These are phyloP conservation scores for Schizaphis graminum DNA, from an alignment of 2,888 invertebrate species.

Conservation along the genomic window DNA sequence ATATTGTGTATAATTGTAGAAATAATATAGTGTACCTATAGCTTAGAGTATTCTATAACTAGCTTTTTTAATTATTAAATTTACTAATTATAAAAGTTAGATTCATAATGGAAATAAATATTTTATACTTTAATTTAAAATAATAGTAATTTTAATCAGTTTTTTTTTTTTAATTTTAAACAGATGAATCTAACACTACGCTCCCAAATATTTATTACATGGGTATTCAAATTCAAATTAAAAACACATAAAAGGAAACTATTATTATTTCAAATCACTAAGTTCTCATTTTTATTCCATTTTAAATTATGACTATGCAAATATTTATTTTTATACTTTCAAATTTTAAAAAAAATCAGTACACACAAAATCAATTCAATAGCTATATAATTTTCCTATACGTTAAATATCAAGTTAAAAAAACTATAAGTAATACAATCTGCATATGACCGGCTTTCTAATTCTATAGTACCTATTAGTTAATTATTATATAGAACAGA, in stretches of 20 bases:
- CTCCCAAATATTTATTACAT: background rate
- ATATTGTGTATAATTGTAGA: constrained; percentile 5
- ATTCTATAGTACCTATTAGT: background rate
- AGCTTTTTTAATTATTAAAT: constrained; percentile 16
- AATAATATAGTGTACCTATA: background rate
- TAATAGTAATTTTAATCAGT: constrained; percentile 76
- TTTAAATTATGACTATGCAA: background rate
- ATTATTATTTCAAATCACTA: background rate
- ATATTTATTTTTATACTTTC: background rate
- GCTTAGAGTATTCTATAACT: background rate
- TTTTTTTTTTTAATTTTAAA: constrained; percentile 67
- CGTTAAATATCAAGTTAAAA: background rate
- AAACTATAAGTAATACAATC: background rate
- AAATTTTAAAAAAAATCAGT: background rate
- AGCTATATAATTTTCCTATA: background rate
- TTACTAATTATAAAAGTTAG: background rate
- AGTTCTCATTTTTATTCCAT: background rate
- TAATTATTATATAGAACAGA: background rate
- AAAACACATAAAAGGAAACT: background rate
- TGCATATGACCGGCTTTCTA: background rate
- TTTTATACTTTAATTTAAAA: constrained; percentile 78
- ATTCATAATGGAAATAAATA: constrained; percentile 7
- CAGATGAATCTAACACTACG: background rate
- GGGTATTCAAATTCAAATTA: background rate
- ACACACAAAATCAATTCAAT: background rate